phyloP scores from a whole-genome alignment of 2,797 vertebrate genomes.

The Protosalanx chinensis region DNA sequence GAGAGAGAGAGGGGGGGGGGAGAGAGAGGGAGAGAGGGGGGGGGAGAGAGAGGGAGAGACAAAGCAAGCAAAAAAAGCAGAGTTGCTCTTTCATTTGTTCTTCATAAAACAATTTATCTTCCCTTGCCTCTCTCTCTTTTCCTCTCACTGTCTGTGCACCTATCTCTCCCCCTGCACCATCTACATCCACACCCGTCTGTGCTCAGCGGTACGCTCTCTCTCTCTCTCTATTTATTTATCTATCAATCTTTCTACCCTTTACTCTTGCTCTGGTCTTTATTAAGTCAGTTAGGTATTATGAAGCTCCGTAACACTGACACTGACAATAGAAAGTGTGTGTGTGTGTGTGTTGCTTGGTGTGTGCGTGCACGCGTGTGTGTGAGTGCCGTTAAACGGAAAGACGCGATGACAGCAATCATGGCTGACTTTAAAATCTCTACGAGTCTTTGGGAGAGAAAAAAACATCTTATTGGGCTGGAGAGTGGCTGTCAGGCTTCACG shows the following conservation, averaged over 20 bases:
- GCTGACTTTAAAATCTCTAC: not conserved
- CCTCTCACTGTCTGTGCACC: not conserved
- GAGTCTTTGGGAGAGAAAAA: not conserved
- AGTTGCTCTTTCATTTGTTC: not conserved
- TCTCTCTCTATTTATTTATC: not conserved
- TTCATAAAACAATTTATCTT: not conserved
- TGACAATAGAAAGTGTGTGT: not conserved
- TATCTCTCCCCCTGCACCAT: not conserved
- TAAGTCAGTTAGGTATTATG: constrained; percentile 1
- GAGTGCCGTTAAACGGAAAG: not conserved
- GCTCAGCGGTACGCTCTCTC: not conserved
- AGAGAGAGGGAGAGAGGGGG: no score
- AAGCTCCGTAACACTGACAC: not conserved
- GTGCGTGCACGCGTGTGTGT: not conserved
- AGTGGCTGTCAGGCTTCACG: no score
- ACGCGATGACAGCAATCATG: constrained; percentile 9
- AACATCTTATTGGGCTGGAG: not conserved
- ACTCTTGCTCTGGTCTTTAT: constrained; percentile 5
- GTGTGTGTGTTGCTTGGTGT: not conserved
- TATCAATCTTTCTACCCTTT: not conserved
- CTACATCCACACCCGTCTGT: not conserved
- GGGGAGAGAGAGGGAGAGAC: not conserved
- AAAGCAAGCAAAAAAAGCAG: not conserved
- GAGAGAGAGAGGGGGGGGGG: not conserved
- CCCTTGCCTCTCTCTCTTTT: not conserved